Base-by-base conservation (phyloP, 2,113 vertebrate genomes). In the Cardinalis cardinalis region DNA sequence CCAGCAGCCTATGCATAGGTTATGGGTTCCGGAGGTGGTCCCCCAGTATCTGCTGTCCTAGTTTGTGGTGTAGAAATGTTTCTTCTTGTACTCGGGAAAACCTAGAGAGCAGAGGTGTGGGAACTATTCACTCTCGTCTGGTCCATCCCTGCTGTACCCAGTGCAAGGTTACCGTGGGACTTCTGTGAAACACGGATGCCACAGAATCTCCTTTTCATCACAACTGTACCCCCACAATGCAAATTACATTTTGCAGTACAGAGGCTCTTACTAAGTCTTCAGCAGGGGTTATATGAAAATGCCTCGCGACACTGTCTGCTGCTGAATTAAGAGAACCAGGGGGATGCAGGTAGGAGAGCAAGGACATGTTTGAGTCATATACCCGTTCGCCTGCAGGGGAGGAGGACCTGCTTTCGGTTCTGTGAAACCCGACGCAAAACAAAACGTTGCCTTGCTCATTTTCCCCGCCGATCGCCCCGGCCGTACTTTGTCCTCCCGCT, bases 251-350 rank as follows among this genome's bases (percentile, higher is more conserved):
- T 84, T 31, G 24, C 44, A 21, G 46, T 14, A 34, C 31, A 40
- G 84, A 44, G 31, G 23, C 14, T 65, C 61, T 58, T n/a, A 46
- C 10, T 9, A 17, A 51, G 63, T 32, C 34, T 90, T 81, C 87
- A 46, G 78, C 86, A 32, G 85, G 78, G 59, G 55, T 59, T 81
- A 20, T 31, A 44, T 32, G 58, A 88, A 81, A 88, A 81, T 19
- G 46, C 78, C 53, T n/a, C 6, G 25, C 1, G 18, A 58, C 48
- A 6, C 56, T 29, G 40, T 9, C 5, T 13, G 73, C 58, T 18
- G 70, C 70, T 18, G 61, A 11, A 59, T 68, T 76, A 69, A 32
- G 43, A 44, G 51, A 63, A 32, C 59, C n/a, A 29, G 82, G 72
- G 52, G 55, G 87, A 73, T 49, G 81, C 14, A 51, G 59, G 77